Evolutionary conservation across 2,113 vertebrate species (phyloP).

Genomic region (Sphyrna mokarran): DNA sequence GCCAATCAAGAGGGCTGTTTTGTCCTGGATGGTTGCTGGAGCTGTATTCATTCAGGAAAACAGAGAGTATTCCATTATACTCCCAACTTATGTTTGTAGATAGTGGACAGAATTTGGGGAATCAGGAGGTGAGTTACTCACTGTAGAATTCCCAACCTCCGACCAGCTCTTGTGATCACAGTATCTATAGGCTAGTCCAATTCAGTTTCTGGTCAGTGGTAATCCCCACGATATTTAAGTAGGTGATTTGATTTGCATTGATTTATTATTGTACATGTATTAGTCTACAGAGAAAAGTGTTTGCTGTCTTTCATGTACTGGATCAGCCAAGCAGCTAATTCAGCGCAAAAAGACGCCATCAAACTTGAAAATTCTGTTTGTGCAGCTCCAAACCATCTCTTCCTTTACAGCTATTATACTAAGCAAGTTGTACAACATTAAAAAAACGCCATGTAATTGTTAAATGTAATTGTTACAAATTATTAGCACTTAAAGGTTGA

Average conservation of each 20-base stretch:
- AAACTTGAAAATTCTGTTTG: neutral
- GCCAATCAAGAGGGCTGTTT: neutral
- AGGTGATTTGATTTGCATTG: neutral
- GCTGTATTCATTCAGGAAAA: neutral
- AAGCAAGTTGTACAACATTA: neutral
- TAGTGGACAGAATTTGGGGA: neutral
- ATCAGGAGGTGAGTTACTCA: neutral
- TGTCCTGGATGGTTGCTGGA: neutral
- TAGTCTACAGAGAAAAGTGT: too few relatives aligned
- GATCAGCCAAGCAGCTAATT: neutral
- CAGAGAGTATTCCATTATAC: neutral
- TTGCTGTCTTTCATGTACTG: neutral
- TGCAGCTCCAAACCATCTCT: neutral
- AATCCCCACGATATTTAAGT: neutral
- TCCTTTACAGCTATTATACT: neutral
- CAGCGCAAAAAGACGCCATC: neutral
- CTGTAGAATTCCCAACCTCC: neutral
- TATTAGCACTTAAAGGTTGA: neutral
- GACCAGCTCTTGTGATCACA: neutral
- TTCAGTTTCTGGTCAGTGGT: neutral
- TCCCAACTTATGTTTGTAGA: neutral
- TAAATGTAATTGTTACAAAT: neutral
- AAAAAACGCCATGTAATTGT: neutral
- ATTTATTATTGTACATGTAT: too few relatives aligned
- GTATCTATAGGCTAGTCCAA: neutral